Evolutionary conservation across 1,140 invertebrate species (phyloP), one percentile per base, ranked within the genome.

Genomic region (Helicoverpa zea): DNA sequence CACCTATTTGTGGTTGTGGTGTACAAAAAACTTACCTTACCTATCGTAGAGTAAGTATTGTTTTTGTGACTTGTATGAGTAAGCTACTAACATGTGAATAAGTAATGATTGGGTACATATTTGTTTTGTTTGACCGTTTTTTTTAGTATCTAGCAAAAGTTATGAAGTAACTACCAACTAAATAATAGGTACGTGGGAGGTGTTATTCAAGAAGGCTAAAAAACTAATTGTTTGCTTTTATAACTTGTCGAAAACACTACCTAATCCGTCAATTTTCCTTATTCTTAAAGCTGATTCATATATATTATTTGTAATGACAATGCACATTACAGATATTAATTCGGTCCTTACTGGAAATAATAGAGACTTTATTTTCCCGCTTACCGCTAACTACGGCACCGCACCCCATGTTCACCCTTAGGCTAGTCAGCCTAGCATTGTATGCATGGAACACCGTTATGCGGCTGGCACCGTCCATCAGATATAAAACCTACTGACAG

Each of bases 401-500:
- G 14, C 9, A 63, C 13, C 73, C 59, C 56, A 51, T 14, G 13
- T 18, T 81, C 81, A 84, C 75, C 88, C 87, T 81, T 81, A 70
- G 81, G 77, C 68, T 79, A 85, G 59, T 78, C 49, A 72, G 80
- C 66, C 68, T 82, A 64, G 76, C 84, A 90, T 91, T 89, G 87
- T 91, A 81, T 80, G 59, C 61, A 75, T 64, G 68, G 78, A 54
- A 70, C 79, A 92, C 91, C 90, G 91, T 91, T 93, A 92, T 80
- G 47, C 72, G 16, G 80, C 81, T 81, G 81, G 86, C 85, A 80
- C 81, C 82, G 87, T 88, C 85, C 86, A 91, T 93, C 89, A 90
- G 90, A 92, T 89, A 89, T 86, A 81, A 86, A 86, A 85, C 84
- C 84, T 81, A 87, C 87, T 88, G 87, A 90, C 88, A 89, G 87